Base-by-base conservation (phyloP, 2,888 invertebrate species). In the Melieria crassipennis region DNA sequence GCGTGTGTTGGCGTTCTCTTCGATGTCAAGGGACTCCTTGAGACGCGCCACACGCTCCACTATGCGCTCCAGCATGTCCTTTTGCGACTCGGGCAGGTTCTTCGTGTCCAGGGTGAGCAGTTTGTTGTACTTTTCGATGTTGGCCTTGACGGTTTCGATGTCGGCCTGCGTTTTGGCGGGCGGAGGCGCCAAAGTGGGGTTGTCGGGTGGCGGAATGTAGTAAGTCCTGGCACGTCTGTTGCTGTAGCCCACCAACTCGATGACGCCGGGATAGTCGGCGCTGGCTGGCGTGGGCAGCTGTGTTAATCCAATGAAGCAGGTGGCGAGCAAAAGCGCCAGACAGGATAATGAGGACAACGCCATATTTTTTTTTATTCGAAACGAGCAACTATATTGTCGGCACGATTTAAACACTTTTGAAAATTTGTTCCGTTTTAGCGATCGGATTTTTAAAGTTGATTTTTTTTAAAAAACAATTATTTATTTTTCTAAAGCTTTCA, bases 41-140 rank as follows among this genome's bases (percentile, higher is more conserved):
- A 86, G 78, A 1, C 87, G 79, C 4, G 87, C 87, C 71, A 87
- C 87, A 56, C 87, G 81, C 67, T 87, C 86, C 48, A 87, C 87
- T 57, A 87, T 87, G n/a, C 84, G 77, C 67, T 86, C 84, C 62
- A 87, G 75, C 81, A 87, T 85, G 71, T 85, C 83, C 82, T 86
- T 86, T 72, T 87, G 87, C 46, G 85, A 85, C 70, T 85, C 85
- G 0, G 86, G 85, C 60, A 87, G 73, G 73, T 86, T 85, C 77
- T 83, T 84, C 0, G 85, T 85, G 75, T 86, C 86, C 74, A 86
- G 65, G 72, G 85, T 84, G 4, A 87, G 72, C 11, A 87, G 75
- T 42, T 83, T 81, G 73, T 86, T 86, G 70, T 87, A 87, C 74
- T 86, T 85, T 65, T 85, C 82, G 69, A 87, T 86, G 69, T 86